Evolutionary conservation across 1,140 invertebrate genomes (phyloP).

Genomic region (Diorhabda sublineata): DNA sequence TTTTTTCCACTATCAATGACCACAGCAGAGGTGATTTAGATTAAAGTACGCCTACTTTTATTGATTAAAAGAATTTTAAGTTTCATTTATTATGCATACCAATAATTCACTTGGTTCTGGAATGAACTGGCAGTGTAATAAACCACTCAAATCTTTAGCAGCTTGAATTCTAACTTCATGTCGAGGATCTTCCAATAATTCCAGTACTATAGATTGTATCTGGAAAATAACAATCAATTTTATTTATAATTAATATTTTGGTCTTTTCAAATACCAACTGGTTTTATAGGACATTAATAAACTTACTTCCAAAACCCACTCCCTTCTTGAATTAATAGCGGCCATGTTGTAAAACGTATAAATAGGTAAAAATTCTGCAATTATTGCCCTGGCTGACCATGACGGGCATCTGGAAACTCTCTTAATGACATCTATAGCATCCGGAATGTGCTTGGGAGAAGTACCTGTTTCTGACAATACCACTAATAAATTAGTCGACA

Average conservation of each 20-base stretch:
- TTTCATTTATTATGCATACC: constrained; percentile 36
- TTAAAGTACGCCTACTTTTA: no score
- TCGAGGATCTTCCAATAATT: constrained; percentile 63
- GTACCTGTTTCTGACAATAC: constrained; percentile 58
- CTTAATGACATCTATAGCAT: constrained; percentile 51
- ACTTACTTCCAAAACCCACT: constrained; percentile 52
- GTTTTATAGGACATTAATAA: constrained; percentile 4
- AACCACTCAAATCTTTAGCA: constrained; percentile 75
- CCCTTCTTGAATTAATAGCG: constrained; percentile 55
- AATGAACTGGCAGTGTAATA: constrained; percentile 82
- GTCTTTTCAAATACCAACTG: background rate
- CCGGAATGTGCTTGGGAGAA: constrained; percentile 51
- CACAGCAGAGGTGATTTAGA: no score
- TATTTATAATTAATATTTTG: background rate
- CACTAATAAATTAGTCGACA: constrained; percentile 63
- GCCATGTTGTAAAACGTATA: constrained; percentile 83
- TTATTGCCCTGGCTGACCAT: constrained; percentile 72
- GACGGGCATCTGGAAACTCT: constrained; percentile 55
- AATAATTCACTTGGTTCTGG: constrained; percentile 55
- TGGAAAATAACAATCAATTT: constrained; percentile 26
- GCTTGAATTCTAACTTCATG: constrained; percentile 79
- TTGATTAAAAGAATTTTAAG: no score
- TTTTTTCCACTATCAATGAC: no score
- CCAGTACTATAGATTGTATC: constrained; percentile 59
- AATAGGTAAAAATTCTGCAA: constrained; percentile 73